Base-by-base conservation (phyloP, 1,140 invertebrate species). In the Bacillus rossius region DNA sequence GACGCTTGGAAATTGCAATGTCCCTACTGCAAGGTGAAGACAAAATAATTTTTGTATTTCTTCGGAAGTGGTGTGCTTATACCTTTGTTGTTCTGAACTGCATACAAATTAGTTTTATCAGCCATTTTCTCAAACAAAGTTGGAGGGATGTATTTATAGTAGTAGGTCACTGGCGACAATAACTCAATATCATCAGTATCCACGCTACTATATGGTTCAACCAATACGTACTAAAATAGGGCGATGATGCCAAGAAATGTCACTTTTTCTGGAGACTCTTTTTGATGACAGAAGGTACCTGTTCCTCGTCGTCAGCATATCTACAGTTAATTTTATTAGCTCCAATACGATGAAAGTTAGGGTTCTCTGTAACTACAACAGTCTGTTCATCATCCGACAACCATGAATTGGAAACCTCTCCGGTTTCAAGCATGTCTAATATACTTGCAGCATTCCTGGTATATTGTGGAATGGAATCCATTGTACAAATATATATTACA, bases 1-100 rank as follows among this genome's bases (percentile, higher is more conserved):
- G 38, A 59, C 37, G 13, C 60, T 41, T 17, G 59, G 61, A 54
- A 50, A 61, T 16, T 53, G 41, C 8, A 63, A n/a, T 47, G 19
- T 49, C 14, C 60, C 59, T 53, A 60, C 61, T 34, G 59, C 29
- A 0, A 63, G 13, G 51, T 63, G 55, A 38, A 61, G 49, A 37
- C 59, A 53, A 58, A 57, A 54, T 40, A 64, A 42, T 17, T n/a
- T 34, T 55, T 64, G 59, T n/a, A 64, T 26, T 59, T 64, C 60
- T 22, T 52, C 3, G 38, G 53, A 34, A 55, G 51, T 29, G 5
- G 57, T 61, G 20, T 59, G 8, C 17, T 56, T 59, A 29, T 22
- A 51, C 8, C 23, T 20, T 19, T 19, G 23, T 38, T 38, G 34
- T 59, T 14, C 20, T 22, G 26, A n/a, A 59, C 7, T 20, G 20